Base-by-base conservation (phyloP, 2,888 invertebrate species). In the Pammene fasciana region DNA sequence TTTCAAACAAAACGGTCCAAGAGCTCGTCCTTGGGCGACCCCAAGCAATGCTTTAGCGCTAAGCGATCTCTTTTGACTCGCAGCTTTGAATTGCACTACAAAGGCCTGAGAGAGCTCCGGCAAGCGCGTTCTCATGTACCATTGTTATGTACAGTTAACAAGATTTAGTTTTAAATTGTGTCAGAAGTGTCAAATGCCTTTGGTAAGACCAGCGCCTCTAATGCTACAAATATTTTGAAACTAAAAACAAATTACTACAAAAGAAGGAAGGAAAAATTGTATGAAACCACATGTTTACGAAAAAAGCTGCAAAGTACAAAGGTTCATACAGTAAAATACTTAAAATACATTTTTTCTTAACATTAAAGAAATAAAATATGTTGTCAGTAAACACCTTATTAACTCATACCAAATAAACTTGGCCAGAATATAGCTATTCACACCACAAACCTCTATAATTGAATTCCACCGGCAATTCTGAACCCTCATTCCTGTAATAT, bases 111-210 rank as follows among this genome's bases (percentile, higher is more conserved):
- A 62, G 62, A 36, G 62, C n/a, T 41, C 50, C 10, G 5, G 26
- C 9, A 16, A 26, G 62, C 52, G 62, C 41, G 62, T 52, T 62
- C 52, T 41, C 62, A 62, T 62, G 62, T 62, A 62, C 52, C 48
- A 50, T 50, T 62, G 38, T 52, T 48, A 50, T 61, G 36, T 50
- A 48, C 48, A 16, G 60, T 36, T 36, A 50, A 41, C 13, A 9
- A 5, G 16, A 41, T 18, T 38, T 41, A 38, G 45, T 60, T 7
- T 26, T 59, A 8, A 34, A 57, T 26, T 26, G 45, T 38, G 36
- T 50, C 11, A 18, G 26, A 14, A 26, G 7, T 9, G 9, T 56
- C 10, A 38, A 56, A 56, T 5, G 11, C 56, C 41, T 54, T 8
- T 34, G 34, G 7, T 1, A 34, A n/a, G 52, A n/a, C 52, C 52